Percentiles rank a stretch among this genome's conserved stretches.
Evolutionary conservation across 2,888 invertebrate species (phyloP).

Genomic region (Rhagium mordax): DNA sequence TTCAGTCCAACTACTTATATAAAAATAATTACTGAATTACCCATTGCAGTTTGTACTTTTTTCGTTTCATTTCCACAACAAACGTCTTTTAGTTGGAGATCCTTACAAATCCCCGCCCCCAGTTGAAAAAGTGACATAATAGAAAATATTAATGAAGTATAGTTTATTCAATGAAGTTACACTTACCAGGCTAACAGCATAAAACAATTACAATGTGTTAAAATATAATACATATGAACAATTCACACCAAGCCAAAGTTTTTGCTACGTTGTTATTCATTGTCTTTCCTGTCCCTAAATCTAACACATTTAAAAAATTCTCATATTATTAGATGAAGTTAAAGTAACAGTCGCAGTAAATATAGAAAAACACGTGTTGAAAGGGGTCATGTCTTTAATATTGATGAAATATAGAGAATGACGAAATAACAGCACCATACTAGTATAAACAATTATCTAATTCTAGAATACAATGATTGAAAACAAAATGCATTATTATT

Average conservation of each 20-base stretch:
- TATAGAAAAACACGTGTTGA: slow-evolving; percentile 28
- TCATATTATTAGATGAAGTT: background rate
- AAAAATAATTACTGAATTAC: too few relatives aligned
- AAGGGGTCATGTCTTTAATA: slow-evolving; percentile 30
- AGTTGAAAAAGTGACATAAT: background rate
- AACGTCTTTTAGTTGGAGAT: too few relatives aligned
- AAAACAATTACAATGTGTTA: slow-evolving; percentile 61
- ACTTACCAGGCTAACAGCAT: slow-evolving; percentile 64
- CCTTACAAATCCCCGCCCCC: background rate
- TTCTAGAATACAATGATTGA: slow-evolving; percentile 43
- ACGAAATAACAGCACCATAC: slow-evolving; percentile 47
- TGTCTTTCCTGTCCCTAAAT: slow-evolving; percentile 28
- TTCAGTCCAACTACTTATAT: too few relatives aligned
- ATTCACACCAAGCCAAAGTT: slow-evolving; percentile 58
- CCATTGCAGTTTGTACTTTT: too few relatives aligned
- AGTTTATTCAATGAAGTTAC: slow-evolving; percentile 60
- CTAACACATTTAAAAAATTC: slow-evolving; percentile 26
- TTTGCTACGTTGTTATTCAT: slow-evolving; percentile 30
- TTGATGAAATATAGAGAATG: slow-evolving; percentile 25
- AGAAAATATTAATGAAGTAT: slow-evolving; percentile 31
- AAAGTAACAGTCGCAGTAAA: slow-evolving; percentile 16
- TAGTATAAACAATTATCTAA: slow-evolving; percentile 40
- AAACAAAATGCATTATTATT: slow-evolving; percentile 46
- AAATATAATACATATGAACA: slow-evolving; percentile 64
- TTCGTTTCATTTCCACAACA: too few relatives aligned